These are phyloP conservation scores for Phylloscopus whistleri DNA, from an alignment of 2,113 vertebrate genomes.

Conservation along the genomic window DNA sequence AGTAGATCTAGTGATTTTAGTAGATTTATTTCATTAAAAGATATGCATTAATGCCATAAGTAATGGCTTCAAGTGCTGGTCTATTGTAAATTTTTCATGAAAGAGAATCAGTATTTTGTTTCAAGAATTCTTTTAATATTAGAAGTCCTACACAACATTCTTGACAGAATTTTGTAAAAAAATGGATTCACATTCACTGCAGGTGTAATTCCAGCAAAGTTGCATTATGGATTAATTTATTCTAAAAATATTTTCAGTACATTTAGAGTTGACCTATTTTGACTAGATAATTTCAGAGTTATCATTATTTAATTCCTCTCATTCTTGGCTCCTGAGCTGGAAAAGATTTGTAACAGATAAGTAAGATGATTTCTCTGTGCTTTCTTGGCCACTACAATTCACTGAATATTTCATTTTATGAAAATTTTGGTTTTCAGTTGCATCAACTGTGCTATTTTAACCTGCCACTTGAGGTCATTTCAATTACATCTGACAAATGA, in stretches of 20 bases:
- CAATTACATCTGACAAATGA: constrained; percentile 73
- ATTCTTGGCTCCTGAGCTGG: neutral
- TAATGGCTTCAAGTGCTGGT: neutral
- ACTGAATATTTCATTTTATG: neutral
- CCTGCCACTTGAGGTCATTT: constrained; percentile 66
- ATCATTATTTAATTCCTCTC: neutral
- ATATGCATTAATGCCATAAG: neutral
- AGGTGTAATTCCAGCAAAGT: neutral
- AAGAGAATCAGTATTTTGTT: neutral
- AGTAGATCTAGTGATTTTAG: neutral
- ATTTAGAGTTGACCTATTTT: neutral
- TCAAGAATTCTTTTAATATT: neutral
- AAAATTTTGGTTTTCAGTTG: constrained; percentile 29
- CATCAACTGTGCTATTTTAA: constrained; percentile 60
- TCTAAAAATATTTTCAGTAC: neutral
- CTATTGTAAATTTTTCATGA: neutral
- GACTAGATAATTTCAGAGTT: neutral
- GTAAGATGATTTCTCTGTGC: neutral
- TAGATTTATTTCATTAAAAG: neutral
- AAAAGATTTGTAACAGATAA: neutral
- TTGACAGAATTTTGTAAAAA: neutral
- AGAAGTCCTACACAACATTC: neutral
- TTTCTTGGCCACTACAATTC: neutral
- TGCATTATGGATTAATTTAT: neutral
- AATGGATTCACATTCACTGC: neutral